phyloP scores from a whole-genome alignment of 2,113 vertebrate genomes.

The Tyrannus savana region DNA sequence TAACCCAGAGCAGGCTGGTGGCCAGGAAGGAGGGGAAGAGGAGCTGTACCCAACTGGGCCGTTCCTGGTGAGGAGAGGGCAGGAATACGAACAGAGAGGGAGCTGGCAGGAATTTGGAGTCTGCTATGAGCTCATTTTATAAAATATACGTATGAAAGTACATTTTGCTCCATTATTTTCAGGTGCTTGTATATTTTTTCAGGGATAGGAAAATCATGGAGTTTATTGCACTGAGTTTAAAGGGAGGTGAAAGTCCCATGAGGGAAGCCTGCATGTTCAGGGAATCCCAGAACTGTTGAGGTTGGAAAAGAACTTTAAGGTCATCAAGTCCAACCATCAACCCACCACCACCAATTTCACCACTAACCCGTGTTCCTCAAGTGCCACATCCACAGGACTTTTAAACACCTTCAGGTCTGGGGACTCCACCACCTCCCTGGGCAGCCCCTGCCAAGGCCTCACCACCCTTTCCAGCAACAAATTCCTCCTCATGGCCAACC shows the following conservation, averaged over 20 bases:
- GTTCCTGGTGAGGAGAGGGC: accelerated
- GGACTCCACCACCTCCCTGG: too few species aligned
- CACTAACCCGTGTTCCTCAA: too few species aligned
- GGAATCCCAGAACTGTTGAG: too few species aligned
- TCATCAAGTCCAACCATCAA: too few species aligned
- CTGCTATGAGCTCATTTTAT: neutral
- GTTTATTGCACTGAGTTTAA: neutral
- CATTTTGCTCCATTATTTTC: neutral
- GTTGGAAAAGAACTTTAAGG: too few species aligned
- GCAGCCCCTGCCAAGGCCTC: too few species aligned
- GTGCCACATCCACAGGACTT: too few species aligned
- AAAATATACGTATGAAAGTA: neutral
- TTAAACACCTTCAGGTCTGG: too few species aligned
- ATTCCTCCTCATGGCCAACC: too few species aligned
- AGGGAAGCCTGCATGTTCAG: accelerated
- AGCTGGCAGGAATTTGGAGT: too few species aligned
- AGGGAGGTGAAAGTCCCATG: neutral
- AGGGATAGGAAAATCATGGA: neutral
- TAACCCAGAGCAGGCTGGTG: neutral
- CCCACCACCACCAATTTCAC: too few species aligned
- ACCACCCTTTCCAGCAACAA: too few species aligned
- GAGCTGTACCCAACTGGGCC: neutral
- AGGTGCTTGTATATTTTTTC: neutral
- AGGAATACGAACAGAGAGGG: accelerated
- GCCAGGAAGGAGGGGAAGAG: neutral